phyloP scores from a whole-genome alignment of 2,113 vertebrate species.

The Tragelaphus scriptus region DNA sequence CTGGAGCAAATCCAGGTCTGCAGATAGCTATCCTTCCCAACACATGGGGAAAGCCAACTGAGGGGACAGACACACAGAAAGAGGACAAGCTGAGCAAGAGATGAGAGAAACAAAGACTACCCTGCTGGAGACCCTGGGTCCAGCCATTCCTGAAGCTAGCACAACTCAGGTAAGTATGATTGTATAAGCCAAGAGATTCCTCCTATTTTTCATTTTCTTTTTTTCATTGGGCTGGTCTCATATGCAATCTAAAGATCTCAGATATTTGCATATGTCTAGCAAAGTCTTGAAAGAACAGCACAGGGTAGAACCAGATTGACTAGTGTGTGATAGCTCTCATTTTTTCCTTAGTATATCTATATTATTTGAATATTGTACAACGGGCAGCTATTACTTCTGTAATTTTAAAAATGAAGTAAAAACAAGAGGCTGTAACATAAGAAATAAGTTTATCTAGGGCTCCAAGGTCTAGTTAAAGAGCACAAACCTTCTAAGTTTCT shows the following conservation, averaged over 20 bases:
- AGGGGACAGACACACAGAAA: neutral
- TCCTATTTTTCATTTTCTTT: neutral
- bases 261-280: neutral
- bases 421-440: neutral
- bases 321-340: neutral
- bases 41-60: neutral
- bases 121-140: neutral
- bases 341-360: neutral
- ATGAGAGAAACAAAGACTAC: neutral
- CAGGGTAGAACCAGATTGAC: neutral
- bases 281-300: neutral
- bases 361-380: neutral
- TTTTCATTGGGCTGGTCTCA: neutral
- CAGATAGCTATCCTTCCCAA: neutral
- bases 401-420: slow-evolving; percentile 26
- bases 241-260: neutral
- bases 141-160: neutral
- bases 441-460: neutral
- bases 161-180: neutral
- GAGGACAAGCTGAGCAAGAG: neutral
- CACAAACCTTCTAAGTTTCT: neutral
- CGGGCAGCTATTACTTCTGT: neutral
- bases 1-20: neutral
- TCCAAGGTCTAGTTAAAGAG: neutral
- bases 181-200: neutral